phyloP scores from a whole-genome alignment of 2,797 vertebrate genomes.

The Oceanodroma leucorhoa region DNA sequence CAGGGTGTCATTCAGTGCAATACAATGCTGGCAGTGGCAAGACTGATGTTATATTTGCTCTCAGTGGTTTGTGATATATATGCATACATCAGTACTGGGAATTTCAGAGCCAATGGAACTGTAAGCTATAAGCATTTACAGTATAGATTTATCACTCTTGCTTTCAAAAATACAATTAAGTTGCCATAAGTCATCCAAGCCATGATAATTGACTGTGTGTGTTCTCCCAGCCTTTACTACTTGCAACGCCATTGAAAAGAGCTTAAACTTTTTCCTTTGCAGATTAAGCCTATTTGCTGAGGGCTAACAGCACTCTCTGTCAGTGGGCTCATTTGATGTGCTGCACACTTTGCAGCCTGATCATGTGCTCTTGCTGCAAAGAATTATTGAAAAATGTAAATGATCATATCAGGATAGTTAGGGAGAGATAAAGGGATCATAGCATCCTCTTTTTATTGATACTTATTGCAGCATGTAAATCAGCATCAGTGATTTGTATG shows the following conservation, averaged over 20 bases:
- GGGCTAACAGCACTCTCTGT: neutral
- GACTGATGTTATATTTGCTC: neutral
- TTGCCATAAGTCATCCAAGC: neutral
- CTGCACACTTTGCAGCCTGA: neutral
- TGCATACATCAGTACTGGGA: neutral
- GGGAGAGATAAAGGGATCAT: neutral
- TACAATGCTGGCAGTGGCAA: neutral
- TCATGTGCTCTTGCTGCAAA: neutral
- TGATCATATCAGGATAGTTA: neutral
- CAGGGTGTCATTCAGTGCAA: neutral
- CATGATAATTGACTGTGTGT: neutral
- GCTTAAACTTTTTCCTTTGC: neutral
- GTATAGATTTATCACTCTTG: neutral
- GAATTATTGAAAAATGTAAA: neutral
- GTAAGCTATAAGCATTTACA: neutral
- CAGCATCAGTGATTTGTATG: neutral
- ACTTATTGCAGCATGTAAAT: neutral
- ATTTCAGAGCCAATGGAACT: neutral
- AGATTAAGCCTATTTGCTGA: neutral
- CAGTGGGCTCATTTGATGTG: neutral
- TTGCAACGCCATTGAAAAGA: neutral
- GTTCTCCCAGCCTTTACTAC: neutral
- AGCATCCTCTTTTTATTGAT: neutral
- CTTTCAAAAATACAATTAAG: neutral
- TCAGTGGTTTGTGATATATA: accelerated